Conservation (phyloP, 37 sponge, comb jelly and placozoan species). For the Halisarca cf. caerulea region DNA sequence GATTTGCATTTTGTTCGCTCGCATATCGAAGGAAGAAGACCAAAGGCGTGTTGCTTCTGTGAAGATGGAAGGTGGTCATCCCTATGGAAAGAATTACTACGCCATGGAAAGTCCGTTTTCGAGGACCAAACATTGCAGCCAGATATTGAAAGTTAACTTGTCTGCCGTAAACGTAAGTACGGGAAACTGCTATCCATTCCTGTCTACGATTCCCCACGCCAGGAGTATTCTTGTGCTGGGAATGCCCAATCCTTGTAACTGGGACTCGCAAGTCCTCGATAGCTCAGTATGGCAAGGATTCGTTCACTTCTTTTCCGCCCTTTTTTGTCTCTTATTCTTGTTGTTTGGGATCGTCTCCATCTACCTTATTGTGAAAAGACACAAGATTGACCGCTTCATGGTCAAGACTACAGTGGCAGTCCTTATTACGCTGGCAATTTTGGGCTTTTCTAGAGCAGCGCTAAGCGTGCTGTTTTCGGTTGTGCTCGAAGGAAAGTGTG, state of each 20-base stretch:
- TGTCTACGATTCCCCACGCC: background rate
- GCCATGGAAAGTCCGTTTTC: too few species aligned
- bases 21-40: too few species aligned
- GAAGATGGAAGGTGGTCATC: too few species aligned
- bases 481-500: conserved; percentile 26
- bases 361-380: conserved; percentile 32
- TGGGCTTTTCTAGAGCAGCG: conserved; percentile 45
- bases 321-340: conserved; percentile 21
- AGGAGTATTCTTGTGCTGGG: background rate
- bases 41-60: too few species aligned
- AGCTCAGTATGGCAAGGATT: conserved; percentile 15
- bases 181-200: too few species aligned
- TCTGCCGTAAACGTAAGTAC: too few species aligned
- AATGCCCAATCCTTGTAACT: background rate
- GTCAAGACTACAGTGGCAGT: conserved; percentile 50
- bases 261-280: background rate
- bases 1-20: too few species aligned
- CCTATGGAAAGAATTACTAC: too few species aligned
- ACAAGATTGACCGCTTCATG: conserved; percentile 24
- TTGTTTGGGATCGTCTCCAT: conserved; percentile 12
- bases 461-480: conserved; percentile 23
- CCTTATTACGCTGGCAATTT: conserved; percentile 27
- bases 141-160: too few species aligned
- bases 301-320: conserved; percentile 4
- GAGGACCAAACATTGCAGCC: too few species aligned